Conservation (phyloP, 2,797 vertebrate genomes). For the Graptemys geographica region DNA sequence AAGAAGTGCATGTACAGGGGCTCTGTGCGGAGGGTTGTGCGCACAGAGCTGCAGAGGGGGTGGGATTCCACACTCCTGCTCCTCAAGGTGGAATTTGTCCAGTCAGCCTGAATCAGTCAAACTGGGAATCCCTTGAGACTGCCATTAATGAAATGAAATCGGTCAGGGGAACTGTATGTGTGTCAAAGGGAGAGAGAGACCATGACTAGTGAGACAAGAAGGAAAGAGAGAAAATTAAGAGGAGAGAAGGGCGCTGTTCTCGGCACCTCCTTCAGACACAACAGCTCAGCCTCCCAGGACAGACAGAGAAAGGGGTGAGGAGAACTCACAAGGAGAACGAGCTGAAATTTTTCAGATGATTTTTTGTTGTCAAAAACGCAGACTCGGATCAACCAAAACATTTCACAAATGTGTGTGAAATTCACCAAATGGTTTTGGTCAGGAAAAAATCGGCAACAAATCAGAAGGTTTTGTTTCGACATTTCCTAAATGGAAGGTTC, state of each 20-base stretch:
- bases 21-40: too few relatives aligned
- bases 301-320: background rate
- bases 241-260: background rate
- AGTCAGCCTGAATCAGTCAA: too few relatives aligned
- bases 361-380: background rate
- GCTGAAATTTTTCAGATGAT: too few relatives aligned
- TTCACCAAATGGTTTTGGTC: background rate
- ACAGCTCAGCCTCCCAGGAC: background rate
- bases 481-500: background rate
- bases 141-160: too few relatives aligned
- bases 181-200: background rate
- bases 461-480: background rate
- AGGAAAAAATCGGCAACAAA: background rate
- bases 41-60: too few relatives aligned
- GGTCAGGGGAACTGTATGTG: too few relatives aligned
- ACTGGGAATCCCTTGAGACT: too few relatives aligned
- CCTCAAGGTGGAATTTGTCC: too few relatives aligned
- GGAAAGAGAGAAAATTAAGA: conserved; percentile 4
- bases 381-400: background rate
- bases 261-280: background rate
- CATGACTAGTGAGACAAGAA: background rate
- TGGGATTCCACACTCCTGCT: too few relatives aligned
- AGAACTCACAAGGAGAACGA: conserved; percentile 68
- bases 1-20: too few relatives aligned
- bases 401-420: background rate